These are phyloP conservation scores for Ondatra zibethicus DNA, from an alignment of 2,113 vertebrate species.

Conservation along the genomic window DNA sequence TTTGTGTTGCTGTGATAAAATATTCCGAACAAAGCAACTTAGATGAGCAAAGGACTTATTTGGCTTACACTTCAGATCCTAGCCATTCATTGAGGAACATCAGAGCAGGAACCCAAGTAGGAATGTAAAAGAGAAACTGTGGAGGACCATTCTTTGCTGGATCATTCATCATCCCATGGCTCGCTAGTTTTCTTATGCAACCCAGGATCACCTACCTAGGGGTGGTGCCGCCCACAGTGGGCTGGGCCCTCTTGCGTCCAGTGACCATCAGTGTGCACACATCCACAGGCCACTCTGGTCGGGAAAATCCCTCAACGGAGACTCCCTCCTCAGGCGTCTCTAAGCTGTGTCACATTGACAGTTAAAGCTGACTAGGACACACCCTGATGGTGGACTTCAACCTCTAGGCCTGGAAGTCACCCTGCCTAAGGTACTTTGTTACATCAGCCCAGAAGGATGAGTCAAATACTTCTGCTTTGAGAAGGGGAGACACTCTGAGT, in stretches of 20 bases:
- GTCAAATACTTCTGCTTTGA: neutral
- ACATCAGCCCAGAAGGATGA: neutral
- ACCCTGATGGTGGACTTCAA: neutral
- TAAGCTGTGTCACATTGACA: neutral
- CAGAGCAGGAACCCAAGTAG: neutral
- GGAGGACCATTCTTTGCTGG: neutral
- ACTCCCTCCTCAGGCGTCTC: neutral
- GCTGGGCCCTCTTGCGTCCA: neutral
- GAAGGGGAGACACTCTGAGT: neutral
- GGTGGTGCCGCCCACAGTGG: neutral
- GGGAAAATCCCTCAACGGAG: neutral
- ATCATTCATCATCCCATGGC: neutral
- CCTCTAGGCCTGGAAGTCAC: neutral
- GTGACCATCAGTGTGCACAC: neutral
- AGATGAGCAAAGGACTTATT: neutral
- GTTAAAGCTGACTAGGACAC: neutral
- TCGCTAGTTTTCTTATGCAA: neutral
- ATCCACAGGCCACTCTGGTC: neutral
- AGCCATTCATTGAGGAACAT: neutral
- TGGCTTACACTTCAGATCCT: neutral
- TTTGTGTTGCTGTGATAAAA: neutral
- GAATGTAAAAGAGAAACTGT: neutral
- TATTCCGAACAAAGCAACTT: neutral
- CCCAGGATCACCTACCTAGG: neutral
- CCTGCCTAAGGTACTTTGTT: neutral